Conservation (phyloP, 2,888 invertebrate species). For the Dyspetes luteomarginatus region DNA sequence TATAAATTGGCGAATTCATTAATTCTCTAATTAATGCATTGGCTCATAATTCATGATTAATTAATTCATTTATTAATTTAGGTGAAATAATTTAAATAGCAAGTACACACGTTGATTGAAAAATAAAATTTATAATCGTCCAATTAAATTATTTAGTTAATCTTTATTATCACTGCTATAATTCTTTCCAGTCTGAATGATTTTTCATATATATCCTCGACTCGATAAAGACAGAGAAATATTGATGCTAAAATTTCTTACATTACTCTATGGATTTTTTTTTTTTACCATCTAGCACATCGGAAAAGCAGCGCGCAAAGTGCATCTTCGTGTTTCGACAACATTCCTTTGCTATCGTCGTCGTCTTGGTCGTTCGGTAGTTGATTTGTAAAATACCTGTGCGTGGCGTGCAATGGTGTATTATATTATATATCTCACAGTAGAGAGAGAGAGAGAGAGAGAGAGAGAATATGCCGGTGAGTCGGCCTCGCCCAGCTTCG, state of each 20-base stretch:
- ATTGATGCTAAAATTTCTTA: constrained; percentile 15
- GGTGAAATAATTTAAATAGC: too few relatives aligned
- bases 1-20: neutral
- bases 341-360: constrained; percentile 56
- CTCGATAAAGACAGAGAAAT: neutral
- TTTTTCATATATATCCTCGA: neutral
- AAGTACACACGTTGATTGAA: too few relatives aligned
- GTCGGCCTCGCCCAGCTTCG: constrained; percentile 28
- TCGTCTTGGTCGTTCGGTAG: constrained; percentile 48
- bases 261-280: constrained; percentile 1
- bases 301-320: constrained; percentile 52
- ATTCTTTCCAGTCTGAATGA: too few relatives aligned
- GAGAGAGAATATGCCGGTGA: neutral
- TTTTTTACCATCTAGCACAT: neutral
- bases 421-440: constrained; percentile 31
- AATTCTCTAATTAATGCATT: neutral
- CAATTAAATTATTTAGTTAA: constrained; percentile 17
- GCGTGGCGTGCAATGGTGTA: constrained; percentile 32
- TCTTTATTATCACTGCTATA: too few relatives aligned
- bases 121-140: neutral
- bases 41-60: neutral
- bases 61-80: neutral
- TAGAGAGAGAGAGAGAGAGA: neutral
- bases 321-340: constrained; percentile 61
- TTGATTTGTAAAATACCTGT: constrained; percentile 55